These are phyloP conservation scores for Battus philenor DNA, from an alignment of 1,140 invertebrate species.

Conservation along the genomic window DNA sequence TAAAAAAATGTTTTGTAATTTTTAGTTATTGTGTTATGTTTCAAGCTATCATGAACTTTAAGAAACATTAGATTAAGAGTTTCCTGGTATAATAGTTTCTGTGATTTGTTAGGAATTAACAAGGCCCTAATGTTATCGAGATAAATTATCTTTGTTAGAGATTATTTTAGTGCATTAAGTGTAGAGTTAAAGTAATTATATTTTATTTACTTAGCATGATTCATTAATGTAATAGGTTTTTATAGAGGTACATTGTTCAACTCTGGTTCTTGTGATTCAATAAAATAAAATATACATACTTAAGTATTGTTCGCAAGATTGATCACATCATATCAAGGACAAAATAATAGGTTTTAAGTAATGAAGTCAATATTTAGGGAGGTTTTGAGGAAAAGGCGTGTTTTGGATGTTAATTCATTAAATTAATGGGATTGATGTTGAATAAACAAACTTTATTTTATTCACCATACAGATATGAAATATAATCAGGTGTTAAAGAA, in stretches of 20 bases:
- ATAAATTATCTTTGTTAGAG: neutral
- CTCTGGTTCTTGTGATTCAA: neutral
- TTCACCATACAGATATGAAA: conserved; percentile 27
- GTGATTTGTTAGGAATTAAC: conserved; percentile 4
- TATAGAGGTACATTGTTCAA: neutral
- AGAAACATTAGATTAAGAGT: too few species aligned
- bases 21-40: too few species aligned
- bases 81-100: neutral
- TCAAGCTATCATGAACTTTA: too few species aligned
- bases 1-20: neutral
- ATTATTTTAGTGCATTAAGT: too few species aligned
- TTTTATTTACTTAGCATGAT: neutral
- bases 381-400: too few species aligned
- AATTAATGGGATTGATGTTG: too few species aligned
- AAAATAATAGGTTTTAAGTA: too few species aligned
- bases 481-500: conserved; percentile 37
- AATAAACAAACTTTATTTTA: too few species aligned
- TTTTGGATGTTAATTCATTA: too few species aligned
- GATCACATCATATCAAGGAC: too few species aligned
- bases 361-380: too few species aligned
- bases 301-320: too few species aligned
- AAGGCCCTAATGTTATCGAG: neutral
- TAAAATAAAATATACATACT: neutral
- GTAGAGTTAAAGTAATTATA: neutral
- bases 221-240: neutral